Conservation (phyloP, 2,113 vertebrate genomes). For the Platichthys stellatus region DNA sequence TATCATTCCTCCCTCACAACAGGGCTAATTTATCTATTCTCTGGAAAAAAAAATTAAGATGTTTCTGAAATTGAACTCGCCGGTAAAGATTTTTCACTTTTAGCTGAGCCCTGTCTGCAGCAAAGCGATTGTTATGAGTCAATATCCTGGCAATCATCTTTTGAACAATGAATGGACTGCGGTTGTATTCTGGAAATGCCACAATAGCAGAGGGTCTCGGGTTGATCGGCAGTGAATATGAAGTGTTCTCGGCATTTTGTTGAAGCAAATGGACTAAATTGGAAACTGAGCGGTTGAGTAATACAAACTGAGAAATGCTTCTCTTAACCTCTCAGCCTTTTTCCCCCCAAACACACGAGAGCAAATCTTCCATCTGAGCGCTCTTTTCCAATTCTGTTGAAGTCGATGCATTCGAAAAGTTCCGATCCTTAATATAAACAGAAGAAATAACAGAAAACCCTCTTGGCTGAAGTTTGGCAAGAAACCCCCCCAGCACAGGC, state of each 20-base stretch:
- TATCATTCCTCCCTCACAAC: conserved; percentile 6
- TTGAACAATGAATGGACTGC: not conserved
- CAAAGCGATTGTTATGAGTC: not conserved
- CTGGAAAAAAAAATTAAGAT: not conserved
- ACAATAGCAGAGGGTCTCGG: not conserved
- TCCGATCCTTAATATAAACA: conserved; percentile 42
- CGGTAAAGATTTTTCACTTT: conserved; percentile 9
- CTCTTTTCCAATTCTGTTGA: conserved; percentile 5
- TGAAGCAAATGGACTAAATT: conserved; percentile 6
- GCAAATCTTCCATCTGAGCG: not conserved
- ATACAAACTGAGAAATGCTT: conserved; percentile 16
- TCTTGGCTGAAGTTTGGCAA: not conserved
- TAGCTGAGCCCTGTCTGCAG: conserved; percentile 6
- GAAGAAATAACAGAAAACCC: conserved; percentile 17
- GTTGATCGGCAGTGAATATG: not conserved
- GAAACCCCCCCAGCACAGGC: not conserved
- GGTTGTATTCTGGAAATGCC: not conserved
- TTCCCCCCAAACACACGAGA: not conserved
- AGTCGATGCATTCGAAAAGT: not conserved
- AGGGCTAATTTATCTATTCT: conserved; percentile 22
- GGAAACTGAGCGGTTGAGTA: not conserved
- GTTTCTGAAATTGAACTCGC: not conserved
- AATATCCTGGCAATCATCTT: not conserved
- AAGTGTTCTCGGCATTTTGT: conserved; percentile 9
- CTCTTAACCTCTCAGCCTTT: not conserved